These are phyloP conservation scores for Drosophila ercepeae DNA, from an alignment of 1,140 invertebrate species.

Conservation along the genomic window DNA sequence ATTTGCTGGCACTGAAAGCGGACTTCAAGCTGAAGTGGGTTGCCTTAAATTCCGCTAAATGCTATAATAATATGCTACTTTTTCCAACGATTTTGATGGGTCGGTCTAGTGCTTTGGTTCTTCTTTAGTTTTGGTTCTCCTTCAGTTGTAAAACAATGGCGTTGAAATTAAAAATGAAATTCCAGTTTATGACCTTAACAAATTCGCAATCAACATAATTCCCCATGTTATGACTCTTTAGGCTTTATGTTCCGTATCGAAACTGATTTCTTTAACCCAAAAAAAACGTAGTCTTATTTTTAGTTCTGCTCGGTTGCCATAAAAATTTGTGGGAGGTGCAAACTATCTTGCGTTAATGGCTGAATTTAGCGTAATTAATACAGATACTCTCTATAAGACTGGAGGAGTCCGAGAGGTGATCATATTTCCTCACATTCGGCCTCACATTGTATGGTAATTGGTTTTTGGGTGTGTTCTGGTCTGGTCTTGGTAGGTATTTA, in stretches of 20 bases:
- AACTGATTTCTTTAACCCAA: conserved; percentile 34
- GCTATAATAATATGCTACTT: conserved; percentile 72
- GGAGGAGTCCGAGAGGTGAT: conserved; percentile 23
- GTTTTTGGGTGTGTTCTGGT: conserved; percentile 13
- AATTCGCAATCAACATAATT: conserved; percentile 82
- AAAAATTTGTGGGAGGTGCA: conserved; percentile 76
- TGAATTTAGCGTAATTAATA: conserved; percentile 79
- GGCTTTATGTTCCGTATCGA: conserved; percentile 53
- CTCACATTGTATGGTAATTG: conserved; percentile 67
- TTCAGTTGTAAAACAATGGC: conserved; percentile 65
- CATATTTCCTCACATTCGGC: conserved; percentile 26
- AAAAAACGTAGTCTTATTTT: conserved; percentile 15
- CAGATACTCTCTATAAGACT: too few species aligned
- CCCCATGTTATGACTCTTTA: conserved; percentile 69
- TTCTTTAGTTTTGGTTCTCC: conserved; percentile 12
- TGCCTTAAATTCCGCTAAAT: conserved; percentile 80
- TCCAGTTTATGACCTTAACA: conserved; percentile 81
- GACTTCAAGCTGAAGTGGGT: conserved; percentile 47
- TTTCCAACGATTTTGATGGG: neutral
- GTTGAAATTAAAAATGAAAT: conserved; percentile 81
- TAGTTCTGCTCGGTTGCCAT: conserved; percentile 61
- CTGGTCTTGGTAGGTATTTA: conserved; percentile 15
- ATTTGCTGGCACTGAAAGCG: conserved; percentile 60
- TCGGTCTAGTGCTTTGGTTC: conserved; percentile 8
- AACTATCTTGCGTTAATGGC: conserved; percentile 75